These are phyloP conservation scores for Trochalopteron elliotii DNA, from an alignment of 2,113 vertebrate genomes.

Conservation along the genomic window DNA sequence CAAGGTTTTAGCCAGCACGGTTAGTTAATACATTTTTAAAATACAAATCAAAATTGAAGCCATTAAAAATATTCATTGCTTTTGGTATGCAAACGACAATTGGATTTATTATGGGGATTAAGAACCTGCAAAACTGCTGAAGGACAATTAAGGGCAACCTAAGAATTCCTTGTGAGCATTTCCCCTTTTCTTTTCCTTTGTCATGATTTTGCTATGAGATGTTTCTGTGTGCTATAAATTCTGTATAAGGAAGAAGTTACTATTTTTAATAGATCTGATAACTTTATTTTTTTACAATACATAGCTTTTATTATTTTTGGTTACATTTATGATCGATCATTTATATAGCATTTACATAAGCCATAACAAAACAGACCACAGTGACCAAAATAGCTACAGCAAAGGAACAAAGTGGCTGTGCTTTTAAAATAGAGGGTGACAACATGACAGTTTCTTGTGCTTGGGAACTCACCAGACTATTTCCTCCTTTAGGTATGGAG, in stretches of 20 bases:
- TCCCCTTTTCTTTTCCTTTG: background rate
- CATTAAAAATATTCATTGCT: conserved; percentile 36
- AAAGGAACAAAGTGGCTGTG: conserved; percentile 61
- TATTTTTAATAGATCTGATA: conserved; percentile 74
- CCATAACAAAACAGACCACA: conserved; percentile 49
- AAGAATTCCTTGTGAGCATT: conserved; percentile 23
- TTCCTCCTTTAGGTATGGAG: conserved; percentile 80
- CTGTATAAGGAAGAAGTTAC: conserved; percentile 64
- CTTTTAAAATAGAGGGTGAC: conserved; percentile 69
- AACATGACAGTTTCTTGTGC: conserved; percentile 75
- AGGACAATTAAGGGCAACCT: conserved; percentile 50
- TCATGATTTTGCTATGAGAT: conserved; percentile 51
- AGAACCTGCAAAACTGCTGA: conserved; percentile 47
- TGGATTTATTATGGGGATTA: conserved; percentile 59
- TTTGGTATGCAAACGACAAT: conserved; percentile 47
- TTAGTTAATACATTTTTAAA: conserved; percentile 25
- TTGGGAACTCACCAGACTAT: conserved; percentile 87
- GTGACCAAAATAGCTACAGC: conserved; percentile 69
- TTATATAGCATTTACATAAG: conserved; percentile 58
- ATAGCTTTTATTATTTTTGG: conserved; percentile 71
- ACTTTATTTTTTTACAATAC: conserved; percentile 75
- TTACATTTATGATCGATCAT: conserved; percentile 72
- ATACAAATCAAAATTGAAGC: conserved; percentile 17
- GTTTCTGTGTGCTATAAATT: conserved; percentile 62
- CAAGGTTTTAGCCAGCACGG: conserved; percentile 31